These are phyloP conservation scores for Eulacestoma nigropectus DNA, from an alignment of 2,113 vertebrate genomes.

Conservation along the genomic window DNA sequence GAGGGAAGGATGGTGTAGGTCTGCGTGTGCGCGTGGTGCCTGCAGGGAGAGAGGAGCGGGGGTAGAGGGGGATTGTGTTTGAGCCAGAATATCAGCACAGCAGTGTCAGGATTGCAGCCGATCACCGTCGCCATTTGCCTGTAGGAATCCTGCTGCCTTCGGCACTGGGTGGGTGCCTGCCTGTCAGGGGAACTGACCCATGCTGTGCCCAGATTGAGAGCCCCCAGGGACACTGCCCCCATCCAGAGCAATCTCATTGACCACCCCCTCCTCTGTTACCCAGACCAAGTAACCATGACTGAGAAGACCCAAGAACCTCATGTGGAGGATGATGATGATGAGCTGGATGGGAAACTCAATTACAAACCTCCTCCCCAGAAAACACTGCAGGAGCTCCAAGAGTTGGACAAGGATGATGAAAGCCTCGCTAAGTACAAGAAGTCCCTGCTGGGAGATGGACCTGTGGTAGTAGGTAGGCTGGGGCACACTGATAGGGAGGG, in stretches of 20 bases:
- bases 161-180: not conserved
- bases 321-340: constrained; percentile 74
- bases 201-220: not conserved
- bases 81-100: not conserved
- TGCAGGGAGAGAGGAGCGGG: constrained; percentile 35
- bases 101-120: not conserved
- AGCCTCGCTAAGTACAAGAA: constrained; percentile 81
- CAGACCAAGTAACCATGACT: constrained; percentile 67
- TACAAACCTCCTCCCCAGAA: constrained; percentile 83
- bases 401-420: constrained; percentile 82
- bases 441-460: constrained; percentile 74
- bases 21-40: constrained; percentile 14
- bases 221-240: not conserved
- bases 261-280: not conserved
- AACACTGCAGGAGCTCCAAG: constrained; percentile 77
- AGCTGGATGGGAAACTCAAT: constrained; percentile 75
- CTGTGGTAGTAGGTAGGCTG: constrained; percentile 75
- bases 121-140: not conserved
- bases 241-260: not conserved
- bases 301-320: constrained; percentile 73
- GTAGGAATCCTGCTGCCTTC: not conserved
- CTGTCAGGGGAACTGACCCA: not conserved
- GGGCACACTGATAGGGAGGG: not conserved
- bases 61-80: not conserved
- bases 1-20: constrained; percentile 7